Percentiles rank a stretch among this genome's conserved stretches.
Conservation (phyloP, 30 jellyfish, hydroid and myxozoan species). For the Haliclystus octoradiatus region DNA sequence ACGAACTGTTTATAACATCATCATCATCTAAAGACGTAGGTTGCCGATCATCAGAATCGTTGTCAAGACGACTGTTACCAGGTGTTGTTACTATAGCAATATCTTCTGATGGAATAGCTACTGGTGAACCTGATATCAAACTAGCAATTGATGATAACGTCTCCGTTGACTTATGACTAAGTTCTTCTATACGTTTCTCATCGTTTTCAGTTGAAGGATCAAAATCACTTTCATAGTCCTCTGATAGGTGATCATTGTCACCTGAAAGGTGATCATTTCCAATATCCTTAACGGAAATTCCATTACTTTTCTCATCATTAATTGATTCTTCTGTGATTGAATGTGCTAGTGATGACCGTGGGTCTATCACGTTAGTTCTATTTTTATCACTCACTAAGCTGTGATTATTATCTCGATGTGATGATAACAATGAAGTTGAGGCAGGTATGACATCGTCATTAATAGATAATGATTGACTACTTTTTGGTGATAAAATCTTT, state of each 20-base stretch:
- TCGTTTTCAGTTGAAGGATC: background rate
- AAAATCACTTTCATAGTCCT: background rate
- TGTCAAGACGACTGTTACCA: background rate
- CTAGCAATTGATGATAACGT: background rate
- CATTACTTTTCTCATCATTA: background rate
- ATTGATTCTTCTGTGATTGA: background rate
- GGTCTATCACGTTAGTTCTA: background rate
- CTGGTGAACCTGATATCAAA: background rate
- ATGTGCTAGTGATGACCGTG: background rate
- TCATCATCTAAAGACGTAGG: background rate
- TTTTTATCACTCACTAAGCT: background rate
- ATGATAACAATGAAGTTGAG: background rate
- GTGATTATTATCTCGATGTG: too few species aligned
- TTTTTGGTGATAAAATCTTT: conserved; percentile 38
- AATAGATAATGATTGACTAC: conserved; percentile 14
- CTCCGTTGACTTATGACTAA: background rate
- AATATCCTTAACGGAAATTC: background rate
- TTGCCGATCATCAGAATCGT: background rate
- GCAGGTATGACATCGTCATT: background rate
- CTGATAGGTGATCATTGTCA: background rate
- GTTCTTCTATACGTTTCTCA: background rate
- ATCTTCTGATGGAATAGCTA: background rate
- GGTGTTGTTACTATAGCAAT: background rate
- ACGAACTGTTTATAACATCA: background rate
- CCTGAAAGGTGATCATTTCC: background rate